phyloP scores from a whole-genome alignment of 2,113 vertebrate species.

The Agapornis roseicollis region DNA sequence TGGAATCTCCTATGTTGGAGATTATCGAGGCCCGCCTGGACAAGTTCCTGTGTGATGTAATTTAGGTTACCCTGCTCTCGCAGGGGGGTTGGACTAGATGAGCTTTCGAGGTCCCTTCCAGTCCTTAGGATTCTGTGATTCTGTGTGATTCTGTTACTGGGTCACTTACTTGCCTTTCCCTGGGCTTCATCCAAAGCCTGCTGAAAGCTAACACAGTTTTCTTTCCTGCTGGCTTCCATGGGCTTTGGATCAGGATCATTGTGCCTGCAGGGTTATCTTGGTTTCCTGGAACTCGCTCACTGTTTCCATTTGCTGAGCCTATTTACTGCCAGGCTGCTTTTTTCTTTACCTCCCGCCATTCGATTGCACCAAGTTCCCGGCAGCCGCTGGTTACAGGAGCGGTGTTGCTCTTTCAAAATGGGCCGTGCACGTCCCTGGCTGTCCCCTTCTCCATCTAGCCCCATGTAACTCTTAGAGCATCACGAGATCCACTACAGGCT shows the following conservation, averaged over 20 bases:
- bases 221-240: background rate
- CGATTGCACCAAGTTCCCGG: background rate
- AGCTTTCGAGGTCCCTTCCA: no score
- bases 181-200: background rate
- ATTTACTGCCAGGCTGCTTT: conserved; percentile 33
- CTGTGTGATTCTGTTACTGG: no score
- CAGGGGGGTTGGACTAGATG: no score
- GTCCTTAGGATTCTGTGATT: no score
- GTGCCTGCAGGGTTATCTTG: conserved; percentile 44
- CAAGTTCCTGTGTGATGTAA: no score
- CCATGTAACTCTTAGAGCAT: background rate
- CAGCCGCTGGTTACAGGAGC: background rate
- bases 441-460: background rate
- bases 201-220: background rate
- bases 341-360: background rate
- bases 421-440: background rate
- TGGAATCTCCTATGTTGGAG: no score
- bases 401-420: background rate
- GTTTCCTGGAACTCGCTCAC: conserved; percentile 45
- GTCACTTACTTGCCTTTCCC: background rate
- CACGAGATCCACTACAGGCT: accelerated
- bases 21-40: no score
- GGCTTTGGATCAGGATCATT: conserved; percentile 38
- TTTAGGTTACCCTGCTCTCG: no score
- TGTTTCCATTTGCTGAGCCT: conserved; percentile 50